Evolutionary conservation across 23 tunicate species (phyloP).

Genomic region (Oikopleura albicans): DNA sequence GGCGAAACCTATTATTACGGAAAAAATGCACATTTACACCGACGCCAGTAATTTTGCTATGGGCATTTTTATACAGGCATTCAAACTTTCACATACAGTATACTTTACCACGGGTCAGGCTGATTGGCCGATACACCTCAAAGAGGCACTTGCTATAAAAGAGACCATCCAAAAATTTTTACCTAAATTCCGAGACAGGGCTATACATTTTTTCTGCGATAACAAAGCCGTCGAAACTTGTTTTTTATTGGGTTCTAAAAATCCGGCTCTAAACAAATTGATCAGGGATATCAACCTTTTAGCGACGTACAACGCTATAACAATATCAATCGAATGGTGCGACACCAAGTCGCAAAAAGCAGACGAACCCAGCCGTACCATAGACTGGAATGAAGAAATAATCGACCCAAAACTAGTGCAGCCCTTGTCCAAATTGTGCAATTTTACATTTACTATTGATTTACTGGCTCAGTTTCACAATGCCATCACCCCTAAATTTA

Average conservation of each 20-base stretch:
- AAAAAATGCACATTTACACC: no score
- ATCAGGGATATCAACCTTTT: not conserved
- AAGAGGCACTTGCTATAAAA: not conserved
- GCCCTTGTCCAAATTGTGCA: no score
- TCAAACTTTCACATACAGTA: not conserved
- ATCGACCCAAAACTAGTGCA: no score
- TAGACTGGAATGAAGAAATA: not conserved
- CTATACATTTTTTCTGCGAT: not conserved
- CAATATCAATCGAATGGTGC: not conserved
- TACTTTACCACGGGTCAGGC: not conserved
- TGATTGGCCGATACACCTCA: not conserved
- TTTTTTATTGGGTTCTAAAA: not conserved
- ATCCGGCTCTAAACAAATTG: not conserved
- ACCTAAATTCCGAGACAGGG: not conserved
- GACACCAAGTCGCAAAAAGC: not conserved
- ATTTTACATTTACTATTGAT: not conserved
- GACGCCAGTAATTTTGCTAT: no score
- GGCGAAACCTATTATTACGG: no score
- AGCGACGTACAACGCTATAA: not conserved
- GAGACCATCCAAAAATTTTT: not conserved
- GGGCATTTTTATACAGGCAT: no score
- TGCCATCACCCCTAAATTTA: not conserved
- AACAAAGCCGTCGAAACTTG: not conserved
- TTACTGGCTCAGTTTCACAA: not conserved
- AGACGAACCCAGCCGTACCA: not conserved